Percentiles rank a stretch among this genome's conserved stretches.
phyloP scores from a whole-genome alignment of 2,797 vertebrate species.

The Macroramphosus scolopax region DNA sequence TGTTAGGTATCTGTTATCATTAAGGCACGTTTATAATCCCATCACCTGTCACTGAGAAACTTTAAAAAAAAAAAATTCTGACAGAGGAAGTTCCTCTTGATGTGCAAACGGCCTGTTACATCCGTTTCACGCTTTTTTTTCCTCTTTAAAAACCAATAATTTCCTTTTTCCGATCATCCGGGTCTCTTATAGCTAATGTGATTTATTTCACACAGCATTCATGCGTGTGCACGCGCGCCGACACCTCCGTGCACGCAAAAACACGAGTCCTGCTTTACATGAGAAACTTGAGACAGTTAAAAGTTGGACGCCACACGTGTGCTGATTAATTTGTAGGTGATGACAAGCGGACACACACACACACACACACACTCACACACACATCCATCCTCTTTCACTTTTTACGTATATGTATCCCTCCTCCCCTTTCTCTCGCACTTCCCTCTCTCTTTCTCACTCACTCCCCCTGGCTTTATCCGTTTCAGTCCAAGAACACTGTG shows the following conservation, averaged over 20 bases:
- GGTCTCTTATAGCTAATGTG: slow-evolving; percentile 36
- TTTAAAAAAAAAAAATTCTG: no score
- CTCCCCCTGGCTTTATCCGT: slow-evolving; percentile 65
- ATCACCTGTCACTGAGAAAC: no score
- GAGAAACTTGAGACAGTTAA: no score
- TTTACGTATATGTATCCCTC: slow-evolving; percentile 67
- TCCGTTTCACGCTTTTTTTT: slow-evolving; percentile 65
- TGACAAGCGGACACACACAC: slow-evolving; percentile 64
- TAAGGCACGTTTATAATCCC: not conserved
- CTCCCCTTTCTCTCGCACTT: slow-evolving; percentile 61
- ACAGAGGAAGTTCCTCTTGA: slow-evolving; percentile 50
- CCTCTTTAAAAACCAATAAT: no score
- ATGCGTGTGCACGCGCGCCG: no score
- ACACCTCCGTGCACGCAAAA: slow-evolving; percentile 32
- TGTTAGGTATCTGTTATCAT: no score
- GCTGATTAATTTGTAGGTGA: slow-evolving; percentile 81
- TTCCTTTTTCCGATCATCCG: slow-evolving; percentile 56
- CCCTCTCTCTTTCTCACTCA: slow-evolving; percentile 54
- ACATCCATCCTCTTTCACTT: slow-evolving; percentile 67
- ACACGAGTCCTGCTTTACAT: no score
- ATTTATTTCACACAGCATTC: slow-evolving; percentile 63
- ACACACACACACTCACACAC: slow-evolving; percentile 30
- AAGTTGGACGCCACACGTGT: no score
- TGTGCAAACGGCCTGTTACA: slow-evolving; percentile 55
- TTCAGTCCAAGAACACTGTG: slow-evolving; percentile 64